Percentiles rank a stretch among this genome's conserved stretches.
Evolutionary conservation across 1,140 invertebrate genomes (phyloP).

Genomic region (Drusus annulatus): DNA sequence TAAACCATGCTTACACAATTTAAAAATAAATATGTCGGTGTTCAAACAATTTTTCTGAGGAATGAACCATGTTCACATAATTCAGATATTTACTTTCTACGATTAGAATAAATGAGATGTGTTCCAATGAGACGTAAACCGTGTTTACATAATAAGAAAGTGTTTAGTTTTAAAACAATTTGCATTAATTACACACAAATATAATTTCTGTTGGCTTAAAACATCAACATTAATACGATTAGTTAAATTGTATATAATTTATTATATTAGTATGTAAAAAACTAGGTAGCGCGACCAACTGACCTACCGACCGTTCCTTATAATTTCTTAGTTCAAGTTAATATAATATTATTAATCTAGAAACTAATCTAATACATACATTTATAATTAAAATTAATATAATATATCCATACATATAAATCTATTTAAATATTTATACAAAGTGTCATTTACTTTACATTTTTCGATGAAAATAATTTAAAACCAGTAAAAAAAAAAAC

Average conservation of each 20-base stretch:
- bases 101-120: no score
- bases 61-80: no score
- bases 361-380: neutral
- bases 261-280: constrained; percentile 8
- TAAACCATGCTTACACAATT: no score
- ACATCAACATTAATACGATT: neutral
- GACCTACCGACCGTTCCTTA: constrained; percentile 1
- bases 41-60: no score
- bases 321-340: neutral
- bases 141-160: no score
- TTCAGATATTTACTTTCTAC: no score
- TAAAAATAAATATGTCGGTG: no score
- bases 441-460: neutral
- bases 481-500: no score
- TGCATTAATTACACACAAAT: no score
- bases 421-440: constrained; percentile 6
- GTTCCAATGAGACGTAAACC: no score
- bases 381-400: neutral
- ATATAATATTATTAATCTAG: neutral
- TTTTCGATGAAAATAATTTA: constrained; percentile 14
- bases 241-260: neutral
- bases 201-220: neutral
- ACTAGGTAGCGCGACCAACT: constrained; percentile 15
- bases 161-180: neutral
- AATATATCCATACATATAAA: neutral